Base-by-base conservation (phyloP, 2,797 vertebrate species). In the Oryzias sinensis region DNA sequence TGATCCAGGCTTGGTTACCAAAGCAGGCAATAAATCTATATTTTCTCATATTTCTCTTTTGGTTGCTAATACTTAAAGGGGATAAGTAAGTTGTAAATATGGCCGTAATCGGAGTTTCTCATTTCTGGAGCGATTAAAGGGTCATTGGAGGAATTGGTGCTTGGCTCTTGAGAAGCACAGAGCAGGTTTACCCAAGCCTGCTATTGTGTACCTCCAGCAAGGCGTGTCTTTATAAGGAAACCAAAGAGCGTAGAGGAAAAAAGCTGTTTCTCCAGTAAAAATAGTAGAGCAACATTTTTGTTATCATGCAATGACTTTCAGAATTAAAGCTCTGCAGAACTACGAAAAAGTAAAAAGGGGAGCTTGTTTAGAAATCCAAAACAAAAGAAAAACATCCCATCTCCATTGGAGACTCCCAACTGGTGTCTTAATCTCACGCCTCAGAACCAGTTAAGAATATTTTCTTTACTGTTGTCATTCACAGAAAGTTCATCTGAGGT, bases 1-100 rank as follows among this genome's bases (percentile, higher is more conserved):
- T 91, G 80, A 91, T 91, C 87, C 88, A 25, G 73, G 82, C 82
- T 89, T 78, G 73, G 49, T 68, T 68, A 68, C 62, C 59, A 83
- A 84, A 87, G 81, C 60, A 59, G 76, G 74, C 73, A 84, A 78
- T 82, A 88, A 87, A 88, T 85, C 85, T 87, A 69, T 84, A 80
- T 80, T 76, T 81, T 77, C 18, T 20, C 76, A 76, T 55, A 53
- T 69, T 59, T 78, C 82, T 78, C 55, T 76, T 67, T 71, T 80
- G 72, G 77, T 69, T 64, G 58, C 37, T 25, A 69, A 71, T 81
- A 78, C 57, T 62, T 57, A 40, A 51, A 24, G 57, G 37, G 53
- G 62, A 68, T 74, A 83, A 82, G 77, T 65, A 65, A 80, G 76
- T 79, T 72, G 72, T 82, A 80, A 85, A 84, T 76, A 74, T 68